These are phyloP conservation scores for Callipepla californica DNA, from an alignment of 2,113 vertebrate species.

Conservation along the genomic window DNA sequence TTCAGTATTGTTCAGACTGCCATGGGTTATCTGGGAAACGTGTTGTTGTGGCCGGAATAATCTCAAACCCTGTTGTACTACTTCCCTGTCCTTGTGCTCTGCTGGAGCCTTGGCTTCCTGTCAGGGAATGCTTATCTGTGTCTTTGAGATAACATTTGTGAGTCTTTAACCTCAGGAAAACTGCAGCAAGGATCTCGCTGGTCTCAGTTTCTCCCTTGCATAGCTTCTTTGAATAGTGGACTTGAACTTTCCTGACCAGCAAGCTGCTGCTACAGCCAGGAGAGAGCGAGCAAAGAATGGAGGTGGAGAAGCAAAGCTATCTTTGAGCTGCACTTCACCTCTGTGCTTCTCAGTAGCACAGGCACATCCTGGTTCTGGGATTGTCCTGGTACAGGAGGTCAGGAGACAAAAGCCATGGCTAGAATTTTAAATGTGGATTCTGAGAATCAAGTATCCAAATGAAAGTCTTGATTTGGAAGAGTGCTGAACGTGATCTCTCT, in stretches of 20 bases:
- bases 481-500: not conserved
- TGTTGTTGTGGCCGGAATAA: not conserved
- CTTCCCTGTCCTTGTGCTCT: not conserved
- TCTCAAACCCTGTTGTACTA: not conserved
- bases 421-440: not conserved
- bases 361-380: not conserved
- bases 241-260: not conserved
- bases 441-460: not conserved
- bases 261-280: not conserved
- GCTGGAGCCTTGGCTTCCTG: not conserved
- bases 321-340: not conserved
- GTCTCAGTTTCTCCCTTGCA: not conserved
- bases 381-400: not conserved
- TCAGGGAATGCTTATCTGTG: not conserved
- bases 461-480: not conserved
- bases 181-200: not conserved
- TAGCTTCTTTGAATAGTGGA: not conserved
- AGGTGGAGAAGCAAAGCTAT: not conserved
- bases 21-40: not conserved
- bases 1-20: not conserved
- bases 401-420: not conserved
- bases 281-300: not conserved
- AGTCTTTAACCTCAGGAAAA: not conserved
- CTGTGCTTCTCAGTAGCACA: not conserved
- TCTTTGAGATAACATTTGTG: not conserved